Percentiles rank a stretch among this genome's conserved stretches.
Evolutionary conservation across 2,797 vertebrate species (phyloP).

Genomic region (Diceros bicornis): DNA sequence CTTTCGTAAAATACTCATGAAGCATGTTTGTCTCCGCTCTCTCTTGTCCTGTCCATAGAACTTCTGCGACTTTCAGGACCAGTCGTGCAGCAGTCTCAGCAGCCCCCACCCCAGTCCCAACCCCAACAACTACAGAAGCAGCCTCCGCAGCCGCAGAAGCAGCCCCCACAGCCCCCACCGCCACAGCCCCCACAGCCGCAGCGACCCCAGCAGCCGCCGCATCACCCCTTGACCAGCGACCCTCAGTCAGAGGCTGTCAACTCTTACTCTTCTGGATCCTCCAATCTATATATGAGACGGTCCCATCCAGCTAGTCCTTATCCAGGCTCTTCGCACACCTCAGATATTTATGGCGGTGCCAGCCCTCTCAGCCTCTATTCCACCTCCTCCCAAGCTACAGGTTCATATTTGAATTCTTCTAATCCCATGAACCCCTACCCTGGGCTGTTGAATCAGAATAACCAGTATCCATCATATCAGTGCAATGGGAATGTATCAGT

Average conservation of each 20-base stretch:
- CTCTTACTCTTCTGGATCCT: constrained; percentile 91
- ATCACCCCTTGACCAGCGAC: constrained; percentile 87
- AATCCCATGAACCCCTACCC: constrained; percentile 91
- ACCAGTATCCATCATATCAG: constrained; percentile 93
- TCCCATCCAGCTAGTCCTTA: constrained; percentile 91
- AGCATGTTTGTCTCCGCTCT: constrained; percentile 32
- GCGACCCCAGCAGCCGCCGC: constrained; percentile 85
- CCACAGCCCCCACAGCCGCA: constrained; percentile 73
- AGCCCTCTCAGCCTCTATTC: constrained; percentile 92
- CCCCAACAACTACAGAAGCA: constrained; percentile 81
- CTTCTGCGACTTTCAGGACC: constrained; percentile 89
- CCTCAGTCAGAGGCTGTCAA: constrained; percentile 90
- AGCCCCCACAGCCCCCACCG: constrained; percentile 74
- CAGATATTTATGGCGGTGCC: constrained; percentile 91
- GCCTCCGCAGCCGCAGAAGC: constrained; percentile 84
- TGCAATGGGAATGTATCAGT: constrained; percentile 94
- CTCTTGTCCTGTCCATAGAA: constrained; percentile 86
- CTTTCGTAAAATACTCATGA: neutral
- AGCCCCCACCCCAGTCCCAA: neutral
- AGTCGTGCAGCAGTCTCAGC: constrained; percentile 83
- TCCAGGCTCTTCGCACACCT: constrained; percentile 92
- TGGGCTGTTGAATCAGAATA: constrained; percentile 90
- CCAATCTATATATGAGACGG: constrained; percentile 91
- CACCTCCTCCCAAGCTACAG: constrained; percentile 91
- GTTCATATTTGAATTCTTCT: constrained; percentile 95